phyloP scores from a whole-genome alignment of 2,797 vertebrate genomes.

The Myotis daubentonii region DNA sequence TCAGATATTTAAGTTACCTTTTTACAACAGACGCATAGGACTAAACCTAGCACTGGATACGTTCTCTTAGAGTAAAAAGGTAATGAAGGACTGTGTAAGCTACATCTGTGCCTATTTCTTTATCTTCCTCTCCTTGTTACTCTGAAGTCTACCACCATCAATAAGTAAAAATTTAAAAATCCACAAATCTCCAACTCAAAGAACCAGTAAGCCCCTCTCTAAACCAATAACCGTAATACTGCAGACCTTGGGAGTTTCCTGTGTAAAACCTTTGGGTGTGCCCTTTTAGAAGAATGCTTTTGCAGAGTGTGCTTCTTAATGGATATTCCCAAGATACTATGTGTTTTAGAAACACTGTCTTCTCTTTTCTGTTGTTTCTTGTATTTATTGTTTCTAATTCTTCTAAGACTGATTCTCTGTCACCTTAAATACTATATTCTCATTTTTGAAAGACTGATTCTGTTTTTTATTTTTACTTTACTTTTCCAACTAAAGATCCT shows the following conservation, averaged over 20 bases:
- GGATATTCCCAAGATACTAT: neutral
- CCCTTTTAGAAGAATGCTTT: neutral
- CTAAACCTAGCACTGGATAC: neutral
- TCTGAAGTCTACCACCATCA: neutral
- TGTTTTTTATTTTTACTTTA: slow-evolving; percentile 20
- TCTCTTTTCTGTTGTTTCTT: slow-evolving; percentile 13
- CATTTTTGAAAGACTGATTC: slow-evolving; percentile 25
- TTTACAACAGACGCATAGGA: neutral
- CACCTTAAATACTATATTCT: slow-evolving; percentile 42
- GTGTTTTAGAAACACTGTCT: slow-evolving; percentile 24
- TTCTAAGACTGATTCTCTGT: slow-evolving; percentile 1
- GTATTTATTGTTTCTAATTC: slow-evolving; percentile 14
- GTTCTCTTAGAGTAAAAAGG: neutral
- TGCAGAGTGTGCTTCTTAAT: neutral
- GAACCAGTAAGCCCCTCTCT: neutral
- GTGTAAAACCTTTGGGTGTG: neutral
- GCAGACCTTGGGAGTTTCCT: neutral
- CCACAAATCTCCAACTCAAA: neutral
- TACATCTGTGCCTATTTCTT: neutral
- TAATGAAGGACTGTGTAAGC: neutral
- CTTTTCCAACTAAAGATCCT: slow-evolving; percentile 1
- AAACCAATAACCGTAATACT: neutral
- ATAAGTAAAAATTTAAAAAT: neutral
- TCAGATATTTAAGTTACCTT: neutral
- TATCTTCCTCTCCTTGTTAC: neutral